Conservation (phyloP, 2,113 vertebrate genomes). For the Pygoscelis antarcticus region DNA sequence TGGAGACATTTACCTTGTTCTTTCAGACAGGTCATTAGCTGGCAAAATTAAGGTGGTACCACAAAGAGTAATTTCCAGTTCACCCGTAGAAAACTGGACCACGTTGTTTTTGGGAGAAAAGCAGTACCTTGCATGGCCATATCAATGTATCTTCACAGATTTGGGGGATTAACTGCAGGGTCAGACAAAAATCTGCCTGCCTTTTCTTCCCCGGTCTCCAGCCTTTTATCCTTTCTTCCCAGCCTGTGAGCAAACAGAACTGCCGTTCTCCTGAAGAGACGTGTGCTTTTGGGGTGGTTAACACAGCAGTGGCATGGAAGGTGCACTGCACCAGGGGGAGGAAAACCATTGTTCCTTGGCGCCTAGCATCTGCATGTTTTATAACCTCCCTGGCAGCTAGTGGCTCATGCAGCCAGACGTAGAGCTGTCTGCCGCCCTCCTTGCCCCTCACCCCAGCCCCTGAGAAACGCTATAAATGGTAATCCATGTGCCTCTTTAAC, state of each 20-base stretch:
- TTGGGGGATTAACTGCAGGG: background rate
- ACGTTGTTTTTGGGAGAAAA: background rate
- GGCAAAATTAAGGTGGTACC: background rate
- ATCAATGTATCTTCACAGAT: background rate
- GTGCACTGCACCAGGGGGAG: background rate
- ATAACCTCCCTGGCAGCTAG: background rate
- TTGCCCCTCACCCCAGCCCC: conserved; percentile 1
- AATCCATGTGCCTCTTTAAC: conserved; percentile 15
- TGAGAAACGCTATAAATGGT: conserved; percentile 39
- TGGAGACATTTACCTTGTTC: background rate
- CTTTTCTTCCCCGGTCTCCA: background rate
- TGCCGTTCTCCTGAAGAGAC: background rate
- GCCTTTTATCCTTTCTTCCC: background rate
- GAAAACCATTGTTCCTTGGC: background rate
- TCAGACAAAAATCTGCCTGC: background rate
- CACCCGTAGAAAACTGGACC: background rate
- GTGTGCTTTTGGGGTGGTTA: background rate
- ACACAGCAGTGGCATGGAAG: background rate
- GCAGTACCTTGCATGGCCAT: background rate
- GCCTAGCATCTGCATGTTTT: background rate
- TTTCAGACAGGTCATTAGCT: background rate
- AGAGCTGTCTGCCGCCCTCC: background rate
- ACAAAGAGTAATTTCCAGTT: background rate
- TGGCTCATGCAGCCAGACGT: background rate
- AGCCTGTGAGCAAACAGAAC: background rate